Evolutionary conservation across 1,140 invertebrate species (phyloP).

Genomic region (Sitodiplosis mosellana): DNA sequence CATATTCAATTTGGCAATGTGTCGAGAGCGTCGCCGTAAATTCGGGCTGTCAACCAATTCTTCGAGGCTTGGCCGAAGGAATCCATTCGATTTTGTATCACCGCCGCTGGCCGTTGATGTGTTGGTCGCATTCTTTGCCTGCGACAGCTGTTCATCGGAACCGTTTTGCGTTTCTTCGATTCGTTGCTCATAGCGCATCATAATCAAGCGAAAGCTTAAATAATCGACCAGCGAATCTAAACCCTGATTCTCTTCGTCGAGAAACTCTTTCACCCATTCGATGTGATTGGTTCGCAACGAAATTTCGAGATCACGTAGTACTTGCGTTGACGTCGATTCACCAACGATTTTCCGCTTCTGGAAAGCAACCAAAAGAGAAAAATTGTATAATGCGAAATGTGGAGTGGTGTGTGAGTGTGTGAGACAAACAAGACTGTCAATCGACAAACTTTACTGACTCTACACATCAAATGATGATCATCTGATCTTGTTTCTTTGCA

Average conservation of each 20-base stretch:
- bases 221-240: constrained; percentile 94
- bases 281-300: constrained; percentile 97
- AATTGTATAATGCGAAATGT: no score
- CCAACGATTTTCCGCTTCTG: constrained; percentile 95
- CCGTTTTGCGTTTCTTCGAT: constrained; percentile 49
- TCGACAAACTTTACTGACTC: no score
- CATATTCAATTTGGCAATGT: constrained; percentile 85
- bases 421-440: no score
- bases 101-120: neutral
- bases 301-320: constrained; percentile 93
- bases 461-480: no score
- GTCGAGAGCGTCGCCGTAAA: constrained; percentile 54
- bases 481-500: no score
- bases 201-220: constrained; percentile 78
- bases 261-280: constrained; percentile 98
- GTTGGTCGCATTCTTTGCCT: constrained; percentile 7
- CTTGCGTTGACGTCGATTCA: constrained; percentile 94
- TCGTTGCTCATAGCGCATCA: constrained; percentile 77
- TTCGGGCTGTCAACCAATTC: constrained; percentile 48
- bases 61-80: constrained; percentile 35
- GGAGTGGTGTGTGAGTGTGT: no score
- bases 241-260: constrained; percentile 89
- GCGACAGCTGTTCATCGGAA: constrained; percentile 40
- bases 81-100: constrained; percentile 26
- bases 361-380: neutral